Evolutionary conservation across 2,888 invertebrate genomes (phyloP).

Genomic region (Trissonchulus latispiculum): DNA sequence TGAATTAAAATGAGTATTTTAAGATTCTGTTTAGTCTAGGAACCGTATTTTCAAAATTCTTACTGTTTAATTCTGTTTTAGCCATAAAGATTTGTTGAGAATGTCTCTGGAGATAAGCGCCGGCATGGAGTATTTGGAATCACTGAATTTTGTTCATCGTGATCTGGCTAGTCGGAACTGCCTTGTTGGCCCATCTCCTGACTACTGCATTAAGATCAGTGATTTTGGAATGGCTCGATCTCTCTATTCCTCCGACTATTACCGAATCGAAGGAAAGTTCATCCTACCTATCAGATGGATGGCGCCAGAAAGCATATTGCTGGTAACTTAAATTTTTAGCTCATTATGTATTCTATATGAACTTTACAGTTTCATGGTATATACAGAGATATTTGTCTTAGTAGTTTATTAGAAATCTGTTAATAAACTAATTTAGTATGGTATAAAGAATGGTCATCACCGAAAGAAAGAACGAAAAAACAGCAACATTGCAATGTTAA

Average conservation of each 20-base stretch:
- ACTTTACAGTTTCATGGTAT: too few relatives aligned
- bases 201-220: conserved; percentile 59
- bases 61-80: conserved; percentile 19
- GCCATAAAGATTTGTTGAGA: conserved; percentile 53
- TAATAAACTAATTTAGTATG: too few relatives aligned
- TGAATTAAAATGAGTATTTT: too few relatives aligned
- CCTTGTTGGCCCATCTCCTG: conserved; percentile 59
- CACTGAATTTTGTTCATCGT: conserved; percentile 76
- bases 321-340: too few relatives aligned
- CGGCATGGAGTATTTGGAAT: conserved; percentile 78
- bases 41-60: too few relatives aligned
- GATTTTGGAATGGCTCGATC: conserved; percentile 77
- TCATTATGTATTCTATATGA: too few relatives aligned
- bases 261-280: conserved; percentile 62
- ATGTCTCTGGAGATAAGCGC: conserved; percentile 74
- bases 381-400: too few relatives aligned
- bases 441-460: too few relatives aligned
- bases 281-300: conserved; percentile 78
- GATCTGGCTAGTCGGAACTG: conserved; percentile 78
- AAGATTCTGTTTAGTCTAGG: too few relatives aligned
- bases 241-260: conserved; percentile 67
- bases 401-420: too few relatives aligned
- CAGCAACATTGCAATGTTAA: too few relatives aligned
- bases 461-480: too few relatives aligned
- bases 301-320: conserved; percentile 71